Conservation (phyloP, 2,797 vertebrate genomes). For the Mormyrus proboscirostris region DNA sequence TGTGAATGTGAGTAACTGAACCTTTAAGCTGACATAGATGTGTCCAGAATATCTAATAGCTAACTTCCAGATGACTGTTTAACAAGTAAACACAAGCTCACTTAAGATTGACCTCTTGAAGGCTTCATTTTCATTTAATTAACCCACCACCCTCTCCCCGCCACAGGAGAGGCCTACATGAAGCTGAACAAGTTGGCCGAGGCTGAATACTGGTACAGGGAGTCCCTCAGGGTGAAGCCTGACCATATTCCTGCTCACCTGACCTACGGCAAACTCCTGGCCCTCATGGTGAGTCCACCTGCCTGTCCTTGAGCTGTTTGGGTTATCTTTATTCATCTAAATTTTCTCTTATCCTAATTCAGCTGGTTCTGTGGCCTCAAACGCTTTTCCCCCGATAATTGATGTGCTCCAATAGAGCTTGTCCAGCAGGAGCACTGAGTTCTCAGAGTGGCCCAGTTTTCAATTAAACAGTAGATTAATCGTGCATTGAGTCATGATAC, state of each 20-base stretch:
- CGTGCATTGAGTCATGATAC: background rate
- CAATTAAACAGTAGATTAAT: background rate
- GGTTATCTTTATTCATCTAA: background rate
- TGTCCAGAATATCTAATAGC: background rate
- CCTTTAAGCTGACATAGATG: background rate
- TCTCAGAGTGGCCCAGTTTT: background rate
- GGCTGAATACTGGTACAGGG: conserved; percentile 69
- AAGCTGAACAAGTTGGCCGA: conserved; percentile 62
- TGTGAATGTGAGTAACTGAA: background rate
- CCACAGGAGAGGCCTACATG: conserved; percentile 70
- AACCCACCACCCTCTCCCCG: conserved; percentile 4
- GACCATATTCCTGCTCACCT: conserved; percentile 74
- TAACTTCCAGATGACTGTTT: background rate
- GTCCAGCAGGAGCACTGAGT: background rate
- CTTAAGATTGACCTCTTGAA: background rate
- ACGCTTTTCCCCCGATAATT: background rate
- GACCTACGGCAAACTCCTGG: conserved; percentile 69
- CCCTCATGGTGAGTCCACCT: conserved; percentile 59
- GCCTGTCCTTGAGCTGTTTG: background rate
- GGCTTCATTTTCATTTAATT: background rate
- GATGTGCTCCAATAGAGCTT: background rate
- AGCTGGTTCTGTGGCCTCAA: background rate
- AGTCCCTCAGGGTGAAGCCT: conserved; percentile 67
- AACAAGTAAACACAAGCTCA: background rate
- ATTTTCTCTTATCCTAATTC: background rate